A percentile compares a stretch with the other conserved stretches of the same genome.
These are phyloP conservation scores for Rafetus swinhoei DNA, from an alignment of 2,113 vertebrate species.

Conservation along the genomic window DNA sequence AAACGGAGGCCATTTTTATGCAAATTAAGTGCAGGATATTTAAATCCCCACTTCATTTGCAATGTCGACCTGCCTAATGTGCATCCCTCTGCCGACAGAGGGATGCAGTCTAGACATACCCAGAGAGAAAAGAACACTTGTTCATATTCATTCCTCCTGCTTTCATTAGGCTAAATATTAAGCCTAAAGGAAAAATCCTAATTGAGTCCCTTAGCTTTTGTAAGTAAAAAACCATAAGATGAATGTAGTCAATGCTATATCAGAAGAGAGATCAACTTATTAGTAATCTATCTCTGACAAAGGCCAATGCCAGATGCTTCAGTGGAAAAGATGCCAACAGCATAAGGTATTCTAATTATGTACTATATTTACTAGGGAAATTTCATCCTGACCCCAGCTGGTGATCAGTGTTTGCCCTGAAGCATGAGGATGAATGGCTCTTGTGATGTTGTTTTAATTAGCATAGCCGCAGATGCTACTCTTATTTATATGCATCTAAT, in stretches of 20 bases:
- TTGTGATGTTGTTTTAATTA: not conserved
- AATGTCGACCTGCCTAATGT: no score
- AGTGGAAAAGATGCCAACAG: not conserved
- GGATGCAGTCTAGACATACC: no score
- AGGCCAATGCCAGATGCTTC: not conserved
- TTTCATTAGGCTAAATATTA: constrained; percentile 8
- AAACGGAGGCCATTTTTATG: no score
- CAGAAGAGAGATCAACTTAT: not conserved
- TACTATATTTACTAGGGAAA: not conserved
- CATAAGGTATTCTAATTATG: not conserved
- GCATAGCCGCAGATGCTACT: not conserved
- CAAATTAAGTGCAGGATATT: no score
- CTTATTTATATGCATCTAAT: not conserved
- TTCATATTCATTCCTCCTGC: not conserved
- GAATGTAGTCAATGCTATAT: not conserved
- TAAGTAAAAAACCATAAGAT: not conserved
- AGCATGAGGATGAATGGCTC: not conserved
- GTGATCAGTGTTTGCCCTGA: not conserved
- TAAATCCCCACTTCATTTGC: no score
- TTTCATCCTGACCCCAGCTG: not conserved
- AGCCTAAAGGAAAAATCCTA: not conserved
- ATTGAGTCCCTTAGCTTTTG: not conserved
- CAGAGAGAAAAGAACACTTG: not conserved
- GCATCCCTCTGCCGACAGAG: no score
- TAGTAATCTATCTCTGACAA: not conserved